Evolutionary conservation across 2,888 invertebrate species (phyloP), one percentile per base, ranked within the genome.

Genomic region (Drosophila tanythrix): DNA sequence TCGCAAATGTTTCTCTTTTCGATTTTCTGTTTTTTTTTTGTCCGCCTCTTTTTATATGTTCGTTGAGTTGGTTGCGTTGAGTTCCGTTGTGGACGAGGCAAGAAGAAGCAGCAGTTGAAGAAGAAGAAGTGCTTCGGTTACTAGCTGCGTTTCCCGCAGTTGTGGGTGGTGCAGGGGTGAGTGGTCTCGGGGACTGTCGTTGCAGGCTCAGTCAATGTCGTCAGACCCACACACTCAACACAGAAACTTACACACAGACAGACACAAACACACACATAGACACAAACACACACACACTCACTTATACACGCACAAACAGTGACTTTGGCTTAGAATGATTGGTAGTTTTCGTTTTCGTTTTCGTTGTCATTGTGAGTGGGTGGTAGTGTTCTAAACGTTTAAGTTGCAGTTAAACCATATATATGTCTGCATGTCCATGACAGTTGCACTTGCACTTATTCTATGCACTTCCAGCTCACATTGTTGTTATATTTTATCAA

Each of bases 201-300:
- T 67, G 70, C 62, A 61, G 59, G 52, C 70, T 71, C 68, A 74
- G 81, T 86, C 85, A 88, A 85, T 85, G 85, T 86, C 85, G 85
- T 88, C 83, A 82, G 68, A 57, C 53, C 48, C 82, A 64, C 50
- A 53, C 58, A 63, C 53, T 40, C 58, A 46, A 46, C 46, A 25
- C 15, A 46, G 40, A 15, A 79, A 65, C 65, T 56, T 58, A 43
- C 65, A 48, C 52, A 57, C 72, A 69, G 58, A 38, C 65, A 40
- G 48, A 60, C 72, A 53, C 38, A 55, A 38, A 43, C 55, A 38
- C 27, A 46, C 72, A 65, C 51, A 29, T 55, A 74, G 40, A 33
- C 31, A 31, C 4, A n/a, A 11, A 27, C 63, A 74, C 52, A 35
- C 51, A 31, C 35, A 31, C 31, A 27, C 55, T 36, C 55, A 55